Evolutionary conservation across 2,888 invertebrate genomes (phyloP), one percentile per base, ranked within the genome.

Genomic region (Crepidodera aurea): DNA sequence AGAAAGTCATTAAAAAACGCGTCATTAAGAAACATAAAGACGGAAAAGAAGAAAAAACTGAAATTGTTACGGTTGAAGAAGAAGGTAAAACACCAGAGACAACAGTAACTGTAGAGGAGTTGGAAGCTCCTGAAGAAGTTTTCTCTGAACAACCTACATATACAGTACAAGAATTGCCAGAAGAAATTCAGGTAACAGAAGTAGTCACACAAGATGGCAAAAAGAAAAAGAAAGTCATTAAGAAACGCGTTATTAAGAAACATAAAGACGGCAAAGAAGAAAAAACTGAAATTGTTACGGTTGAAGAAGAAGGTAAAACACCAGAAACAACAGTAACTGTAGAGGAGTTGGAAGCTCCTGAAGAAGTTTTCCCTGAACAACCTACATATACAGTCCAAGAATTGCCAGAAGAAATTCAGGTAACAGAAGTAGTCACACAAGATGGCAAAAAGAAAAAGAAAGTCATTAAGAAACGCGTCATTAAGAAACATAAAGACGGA

Each of bases 401-500:
- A 79, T 51, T 77, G 78, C 67, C 68, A 51, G 64, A 67, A 72
- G 77, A 80, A 7, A 67, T 73, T 73, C 79, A 56, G 67, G 77
- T 77, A 25, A 74, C 71, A 50, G 77, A 79, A 65, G 57, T 67
- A 13, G 66, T 67, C 48, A 65, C 67, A 15, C 66, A 69, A 48
- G 69, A 71, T 25, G 73, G 74, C 10, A 66, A 67, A 51, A 65
- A 71, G 51, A 73, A 62, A 57, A 74, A 64, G 64, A 70, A 65
- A 34, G 78, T 77, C 25, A 76, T 78, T 10, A 82, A 79, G 50
- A 82, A 78, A 46, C 76, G 82, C 22, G 70, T 78, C 0, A 78
- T 82, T 42, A 81, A 76, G 56, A 82, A 81, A 66, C 77, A 78
- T 1, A 79, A 68, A 64, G 81, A 77, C 51, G 71, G 75, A 40